These are phyloP conservation scores for Virgularia gustaviana DNA, from an alignment of 92 coral and sea anemone species.

Conservation along the genomic window DNA sequence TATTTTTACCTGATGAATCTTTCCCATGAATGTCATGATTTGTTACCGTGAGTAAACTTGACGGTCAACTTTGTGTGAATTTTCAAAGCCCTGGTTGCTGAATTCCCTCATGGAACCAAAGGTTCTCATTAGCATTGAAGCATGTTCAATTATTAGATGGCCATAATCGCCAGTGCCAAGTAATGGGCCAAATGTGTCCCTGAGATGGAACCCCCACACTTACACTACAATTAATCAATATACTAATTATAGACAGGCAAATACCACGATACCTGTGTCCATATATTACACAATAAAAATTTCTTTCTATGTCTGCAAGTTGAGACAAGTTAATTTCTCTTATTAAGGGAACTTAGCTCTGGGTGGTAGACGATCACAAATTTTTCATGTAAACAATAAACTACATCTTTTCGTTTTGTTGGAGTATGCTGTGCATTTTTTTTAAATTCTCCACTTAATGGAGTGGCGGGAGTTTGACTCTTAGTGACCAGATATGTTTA, in stretches of 20 bases:
- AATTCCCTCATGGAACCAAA: slow-evolving; percentile 10
- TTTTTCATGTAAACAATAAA: no score
- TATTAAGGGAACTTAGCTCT: no score
- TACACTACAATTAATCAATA: slow-evolving; percentile 3
- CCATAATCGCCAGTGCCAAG: slow-evolving; percentile 17
- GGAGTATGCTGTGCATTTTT: no score
- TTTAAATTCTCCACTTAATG: no score
- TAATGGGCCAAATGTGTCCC: slow-evolving; percentile 10
- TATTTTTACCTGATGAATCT: slow-evolving; percentile 10
- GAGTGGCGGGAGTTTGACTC: no score
- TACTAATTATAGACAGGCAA: neutral
- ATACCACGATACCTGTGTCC: neutral
- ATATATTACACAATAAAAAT: neutral
- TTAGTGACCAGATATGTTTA: no score
- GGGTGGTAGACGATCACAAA: no score
- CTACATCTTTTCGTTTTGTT: no score
- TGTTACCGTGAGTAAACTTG: slow-evolving; percentile 5
- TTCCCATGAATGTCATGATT: slow-evolving; percentile 2
- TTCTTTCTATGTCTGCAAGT: no score
- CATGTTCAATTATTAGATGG: slow-evolving; percentile 19
- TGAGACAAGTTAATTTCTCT: no score
- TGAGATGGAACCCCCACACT: slow-evolving; percentile 4
- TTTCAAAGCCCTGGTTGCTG: slow-evolving; percentile 19
- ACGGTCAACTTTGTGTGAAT: slow-evolving; percentile 19
- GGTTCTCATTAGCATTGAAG: slow-evolving; percentile 1